A percentile compares a stretch with the other conserved stretches of the same genome.
These are phyloP conservation scores for Montipora efflorescens DNA, from an alignment of 64 coral and sea anemone species.

Conservation along the genomic window DNA sequence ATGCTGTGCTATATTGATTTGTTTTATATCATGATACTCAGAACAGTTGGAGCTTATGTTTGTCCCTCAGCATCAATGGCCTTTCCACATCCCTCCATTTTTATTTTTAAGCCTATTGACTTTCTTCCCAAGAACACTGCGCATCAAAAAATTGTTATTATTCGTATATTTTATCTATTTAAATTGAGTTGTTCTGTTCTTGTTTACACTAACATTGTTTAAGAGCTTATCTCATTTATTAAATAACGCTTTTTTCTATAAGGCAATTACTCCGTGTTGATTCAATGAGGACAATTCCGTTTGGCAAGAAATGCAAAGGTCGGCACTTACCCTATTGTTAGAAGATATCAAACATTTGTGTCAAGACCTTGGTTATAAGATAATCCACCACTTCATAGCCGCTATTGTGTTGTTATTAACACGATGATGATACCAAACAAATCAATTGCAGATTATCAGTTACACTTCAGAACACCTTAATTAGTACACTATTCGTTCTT, in stretches of 20 bases:
- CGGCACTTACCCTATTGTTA: background rate
- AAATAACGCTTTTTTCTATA: constrained; percentile 13
- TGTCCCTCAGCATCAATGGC: background rate
- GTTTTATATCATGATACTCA: background rate
- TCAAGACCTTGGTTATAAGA: background rate
- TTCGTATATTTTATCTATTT: background rate
- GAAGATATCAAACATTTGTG: background rate
- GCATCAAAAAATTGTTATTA: background rate
- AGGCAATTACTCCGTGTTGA: background rate
- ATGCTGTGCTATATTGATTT: constrained; percentile 3
- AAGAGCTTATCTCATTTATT: constrained; percentile 3
- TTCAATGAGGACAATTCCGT: background rate
- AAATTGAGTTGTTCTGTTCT: background rate
- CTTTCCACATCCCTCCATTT: background rate
- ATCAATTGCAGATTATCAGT: background rate
- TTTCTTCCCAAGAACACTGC: background rate
- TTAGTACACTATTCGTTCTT: background rate
- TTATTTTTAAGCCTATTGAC: background rate
- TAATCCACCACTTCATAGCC: background rate
- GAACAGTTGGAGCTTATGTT: background rate
- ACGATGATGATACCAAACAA: constrained; percentile 5
- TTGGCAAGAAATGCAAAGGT: background rate
- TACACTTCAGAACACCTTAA: background rate
- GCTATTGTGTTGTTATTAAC: background rate
- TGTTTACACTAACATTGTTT: constrained; percentile 17